Evolutionary conservation across 2,888 invertebrate genomes (phyloP).

Genomic region (Cryptus armator): DNA sequence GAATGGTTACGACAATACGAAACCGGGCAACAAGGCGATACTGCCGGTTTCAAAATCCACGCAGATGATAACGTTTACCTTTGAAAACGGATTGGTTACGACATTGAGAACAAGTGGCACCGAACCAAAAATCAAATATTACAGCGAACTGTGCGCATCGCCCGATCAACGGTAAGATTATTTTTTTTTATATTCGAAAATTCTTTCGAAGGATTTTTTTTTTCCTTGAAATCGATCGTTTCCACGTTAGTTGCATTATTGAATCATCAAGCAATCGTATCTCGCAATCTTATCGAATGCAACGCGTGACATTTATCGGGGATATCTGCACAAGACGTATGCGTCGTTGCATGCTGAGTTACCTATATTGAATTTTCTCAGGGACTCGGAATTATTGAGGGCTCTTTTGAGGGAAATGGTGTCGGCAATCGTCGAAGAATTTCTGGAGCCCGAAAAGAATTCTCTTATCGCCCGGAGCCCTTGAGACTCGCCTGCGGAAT

Average conservation of each 20-base stretch:
- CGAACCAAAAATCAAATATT: conserved; percentile 99
- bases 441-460: conserved; percentile 92
- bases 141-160: conserved; percentile 94
- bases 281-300: conserved; percentile 41
- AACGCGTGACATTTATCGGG: not conserved
- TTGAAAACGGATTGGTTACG: conserved; percentile 93
- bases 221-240: not conserved
- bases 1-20: conserved; percentile 92
- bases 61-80: conserved; percentile 98
- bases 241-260: conserved; percentile 4
- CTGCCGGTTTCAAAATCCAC: conserved; percentile 89
- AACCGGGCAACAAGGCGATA: conserved; percentile 89
- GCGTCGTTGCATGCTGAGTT: not conserved
- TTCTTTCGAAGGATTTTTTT: not conserved
- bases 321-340: not conserved
- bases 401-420: conserved; percentile 91
- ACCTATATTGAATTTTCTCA: conserved; percentile 84
- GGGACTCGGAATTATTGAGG: conserved; percentile 89
- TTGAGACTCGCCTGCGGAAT: conserved; percentile 65
- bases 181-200: not conserved
- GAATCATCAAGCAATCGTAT: conserved; percentile 16
- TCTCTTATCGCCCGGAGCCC: conserved; percentile 86
- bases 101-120: conserved; percentile 99
- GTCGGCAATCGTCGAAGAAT: conserved; percentile 91
- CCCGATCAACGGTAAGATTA: conserved; percentile 88